Base-by-base conservation (phyloP, 2,888 invertebrate species). In the Diabrotica balteata region DNA sequence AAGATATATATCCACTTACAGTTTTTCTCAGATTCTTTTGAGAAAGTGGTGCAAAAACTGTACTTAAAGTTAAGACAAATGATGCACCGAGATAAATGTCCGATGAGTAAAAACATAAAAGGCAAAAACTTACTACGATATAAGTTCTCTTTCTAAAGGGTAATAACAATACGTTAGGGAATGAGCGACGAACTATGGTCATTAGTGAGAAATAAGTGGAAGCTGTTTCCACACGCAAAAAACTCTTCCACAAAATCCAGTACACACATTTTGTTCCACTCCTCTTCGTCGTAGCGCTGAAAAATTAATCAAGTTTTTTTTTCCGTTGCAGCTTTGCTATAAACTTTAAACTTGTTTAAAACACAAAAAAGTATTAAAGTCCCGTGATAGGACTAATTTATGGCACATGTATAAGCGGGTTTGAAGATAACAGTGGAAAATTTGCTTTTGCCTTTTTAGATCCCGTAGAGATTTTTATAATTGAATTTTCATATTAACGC, bases 141-240 rank as follows among this genome's bases (percentile, higher is more conserved):
- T 61, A 66, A 65, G 66, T 61, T 58, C 51, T 64, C 55, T 51
- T 57, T 68, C 62, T 63, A 63, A 68, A 65, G 63, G 61, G 60
- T 62, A 67, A 71, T 66, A 69, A 66, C 72, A 63, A 67, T 69
- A 67, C 60, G 57, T 64, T 58, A 59, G 68, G 47, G 61, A 71
- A 60, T 66, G 63, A 65, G 54, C 46, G 63, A 61, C 61, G 63
- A 69, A 71, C 67, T 66, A 52, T 22, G 62, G 67, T 63, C 69
- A 69, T 72, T 72, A 72, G 58, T 50, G 55, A 45, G 59, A 52
- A 60, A 68, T 54, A 65, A 54, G 61, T 59, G 57, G 53, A 67
- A 72, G 67, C 53, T 55, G 54, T 62, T 62, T 54, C 62, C 45
- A 52, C 51, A 46, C 32, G 43, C 61, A 61, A 68, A 68, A 68